Base-by-base conservation (phyloP, 2,113 vertebrate species). In the Myocastor coypus region DNA sequence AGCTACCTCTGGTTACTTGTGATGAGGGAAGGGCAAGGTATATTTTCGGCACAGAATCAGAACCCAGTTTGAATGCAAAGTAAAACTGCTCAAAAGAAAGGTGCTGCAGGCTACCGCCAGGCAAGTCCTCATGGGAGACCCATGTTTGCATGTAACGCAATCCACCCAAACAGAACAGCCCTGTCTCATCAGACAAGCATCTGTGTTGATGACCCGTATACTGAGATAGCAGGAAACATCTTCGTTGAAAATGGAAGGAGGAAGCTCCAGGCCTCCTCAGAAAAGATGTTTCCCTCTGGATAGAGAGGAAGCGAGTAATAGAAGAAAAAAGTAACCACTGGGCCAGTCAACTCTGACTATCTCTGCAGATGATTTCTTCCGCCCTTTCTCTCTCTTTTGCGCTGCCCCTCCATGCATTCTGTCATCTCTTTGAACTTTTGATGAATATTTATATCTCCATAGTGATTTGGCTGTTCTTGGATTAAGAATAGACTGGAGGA, bases 1-100 rank as follows among this genome's bases (percentile, higher is more conserved):
- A 75, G 20, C 55, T 83, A 59, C 69, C 83, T 83, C 91, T 59
- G 37, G 66, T 63, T 95, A 89, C 86, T 37, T 32, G 46, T 82
- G 96, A 82, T 75, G 87, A 89, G 19, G 34, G 63, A 94, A 89
- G 73, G 87, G 59, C 16, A 55, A 94, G 81, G 34, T 61, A 55
- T 55, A 63, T 89, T 91, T 94, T 77, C 73, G 63, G 73, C 59
- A 91, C 69, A 73, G 64, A 91, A 66, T 89, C 75, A 68, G 77
- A 97, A 85, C 22, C 11, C 64, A 89, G 84, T 87, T 83, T 94
- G 84, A 95, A 92, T 90, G 55, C 87, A 78, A 88, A 95, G 83
- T 73, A 82, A 93, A 94, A 89, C 66, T 66, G 57, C 90, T 98
- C 89, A 85, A 80, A 97, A 89, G 83, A 93, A 95, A 90, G 89